These are phyloP conservation scores for Limonius californicus DNA, from an alignment of 1,140 invertebrate species.

Conservation along the genomic window DNA sequence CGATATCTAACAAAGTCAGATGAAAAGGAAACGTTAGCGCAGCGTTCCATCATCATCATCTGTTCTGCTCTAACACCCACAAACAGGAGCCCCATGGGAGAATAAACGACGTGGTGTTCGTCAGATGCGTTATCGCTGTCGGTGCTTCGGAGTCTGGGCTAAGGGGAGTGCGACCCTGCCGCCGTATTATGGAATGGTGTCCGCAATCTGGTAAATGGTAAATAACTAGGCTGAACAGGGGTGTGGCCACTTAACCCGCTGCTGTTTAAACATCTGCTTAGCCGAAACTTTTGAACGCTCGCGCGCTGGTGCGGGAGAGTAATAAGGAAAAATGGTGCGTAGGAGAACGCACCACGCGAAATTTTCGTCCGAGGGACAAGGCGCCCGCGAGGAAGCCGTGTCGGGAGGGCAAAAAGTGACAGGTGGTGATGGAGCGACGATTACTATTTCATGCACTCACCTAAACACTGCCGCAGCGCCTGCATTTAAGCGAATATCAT, in stretches of 20 bases:
- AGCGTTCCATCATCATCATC: conserved; percentile 31
- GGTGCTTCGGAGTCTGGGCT: conserved; percentile 4
- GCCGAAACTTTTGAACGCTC: neutral
- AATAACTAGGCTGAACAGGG: conserved; percentile 9
- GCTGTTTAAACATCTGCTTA: no score
- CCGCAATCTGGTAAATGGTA: conserved; percentile 13
- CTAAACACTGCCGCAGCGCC: neutral
- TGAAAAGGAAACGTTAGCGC: conserved; percentile 31
- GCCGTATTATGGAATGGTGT: conserved; percentile 12
- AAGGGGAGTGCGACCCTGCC: conserved; percentile 1
- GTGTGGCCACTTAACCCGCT: conserved; percentile 2
- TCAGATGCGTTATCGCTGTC: conserved; percentile 6
- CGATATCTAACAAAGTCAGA: conserved; percentile 37
- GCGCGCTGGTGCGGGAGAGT: neutral
- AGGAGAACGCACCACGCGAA: neutral
- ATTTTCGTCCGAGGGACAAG: neutral
- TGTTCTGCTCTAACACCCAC: conserved; percentile 12
- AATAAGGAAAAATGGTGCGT: neutral
- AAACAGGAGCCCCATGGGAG: conserved; percentile 1
- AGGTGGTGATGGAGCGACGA: no score
- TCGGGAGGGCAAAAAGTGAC: no score
- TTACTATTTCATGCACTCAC: no score
- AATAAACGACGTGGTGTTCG: conserved; percentile 2
- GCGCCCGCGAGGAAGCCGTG: no score
- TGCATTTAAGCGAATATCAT: neutral